Evolutionary conservation across 1,140 invertebrate species (phyloP), one percentile per base, ranked within the genome.

Genomic region (Cydia amplana): DNA sequence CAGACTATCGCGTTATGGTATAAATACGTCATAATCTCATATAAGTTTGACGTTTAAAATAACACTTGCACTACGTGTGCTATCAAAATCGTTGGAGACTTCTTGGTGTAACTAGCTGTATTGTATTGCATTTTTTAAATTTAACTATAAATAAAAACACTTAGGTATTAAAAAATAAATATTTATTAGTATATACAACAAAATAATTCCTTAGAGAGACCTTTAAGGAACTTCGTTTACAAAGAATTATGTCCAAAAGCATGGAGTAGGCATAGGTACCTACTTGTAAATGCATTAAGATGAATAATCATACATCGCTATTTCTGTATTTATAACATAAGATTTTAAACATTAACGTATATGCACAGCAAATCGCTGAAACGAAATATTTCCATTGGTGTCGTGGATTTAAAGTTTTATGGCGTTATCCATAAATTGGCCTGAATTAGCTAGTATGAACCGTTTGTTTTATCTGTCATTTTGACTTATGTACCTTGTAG

Each of bases 131-230:
- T 28, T 28, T 1, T 28, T 28, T 6, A 6, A 32, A 14, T 49
- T 18, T n/a, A 14, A n/a, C n/a, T n/a, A n/a, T n/a, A 51, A 51
- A 7, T 7, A 18, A 51, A 51, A n/a, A 5, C 36, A 51, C 49
- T n/a, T 51, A n/a, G n/a, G n/a, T n/a, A 16, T 18, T 51, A 2
- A 7, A 51, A 51, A 51, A 51, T 51, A 51, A n/a, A 51, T 18
- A 51, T 51, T 51, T 51, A 51, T 51, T 51, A 51, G 49, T 51
- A 51, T 51, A n/a, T 51, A n/a, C n/a, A 51, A 51, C 49, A 51
- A 51, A 51, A 51, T n/a, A 51, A 51, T 51, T 3, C 49, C 10
- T 51, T 51, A 51, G 49, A 51, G 49, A 51, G 49, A 18, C n/a
- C 16, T 51, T n/a, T n/a, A n/a, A n/a, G n/a, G n/a, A 18, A 51